These are phyloP conservation scores for Tanytarsus gracilentus DNA, from an alignment of 2,888 invertebrate genomes.

Conservation along the genomic window DNA sequence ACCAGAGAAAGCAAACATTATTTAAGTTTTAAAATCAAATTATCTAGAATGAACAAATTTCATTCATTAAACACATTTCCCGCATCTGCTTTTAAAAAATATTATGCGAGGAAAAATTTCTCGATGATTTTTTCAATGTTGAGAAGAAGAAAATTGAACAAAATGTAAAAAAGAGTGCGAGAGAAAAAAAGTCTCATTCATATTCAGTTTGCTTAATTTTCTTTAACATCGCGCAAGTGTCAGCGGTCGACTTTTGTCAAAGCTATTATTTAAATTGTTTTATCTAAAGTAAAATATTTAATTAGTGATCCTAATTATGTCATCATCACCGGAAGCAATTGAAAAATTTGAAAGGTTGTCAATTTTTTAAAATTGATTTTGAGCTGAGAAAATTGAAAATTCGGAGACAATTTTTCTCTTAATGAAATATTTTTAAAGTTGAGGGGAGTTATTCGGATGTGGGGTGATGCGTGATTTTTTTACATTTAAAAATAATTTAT, in stretches of 20 bases:
- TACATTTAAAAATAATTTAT: too few species aligned
- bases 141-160: too few species aligned
- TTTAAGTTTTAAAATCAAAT: too few species aligned
- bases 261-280: not conserved
- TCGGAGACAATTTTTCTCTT: not conserved
- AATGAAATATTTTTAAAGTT: not conserved
- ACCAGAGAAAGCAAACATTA: too few species aligned
- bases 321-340: slow-evolving; percentile 7
- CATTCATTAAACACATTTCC: too few species aligned
- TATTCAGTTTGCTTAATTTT: not conserved
- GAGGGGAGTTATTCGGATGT: not conserved
- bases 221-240: not conserved
- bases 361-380: not conserved
- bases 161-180: not conserved
- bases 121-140: too few species aligned
- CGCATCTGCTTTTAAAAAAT: too few species aligned
- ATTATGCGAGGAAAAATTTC: too few species aligned
- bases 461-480: too few species aligned
- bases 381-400: not conserved
- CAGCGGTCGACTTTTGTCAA: not conserved
- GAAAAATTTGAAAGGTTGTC: slow-evolving; percentile 16
- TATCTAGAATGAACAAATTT: too few species aligned
- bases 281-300: not conserved
- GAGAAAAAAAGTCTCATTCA: too few species aligned
- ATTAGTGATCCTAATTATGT: not conserved